Conservation (phyloP, 2,888 invertebrate species). For the Azorinus chamasolen region DNA sequence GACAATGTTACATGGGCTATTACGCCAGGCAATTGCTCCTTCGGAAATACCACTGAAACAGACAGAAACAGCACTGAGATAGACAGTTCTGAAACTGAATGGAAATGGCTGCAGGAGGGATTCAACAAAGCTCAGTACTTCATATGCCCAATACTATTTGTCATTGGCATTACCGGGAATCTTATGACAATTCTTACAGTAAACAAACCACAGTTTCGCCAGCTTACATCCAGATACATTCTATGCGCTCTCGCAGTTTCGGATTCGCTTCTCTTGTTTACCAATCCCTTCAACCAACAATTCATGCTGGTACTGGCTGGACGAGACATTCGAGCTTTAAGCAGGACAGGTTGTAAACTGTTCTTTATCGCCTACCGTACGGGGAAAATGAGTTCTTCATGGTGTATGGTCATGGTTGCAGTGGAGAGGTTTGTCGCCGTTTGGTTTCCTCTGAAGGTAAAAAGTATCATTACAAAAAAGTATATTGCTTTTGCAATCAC, state of each 20-base stretch:
- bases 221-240: constrained; percentile 15
- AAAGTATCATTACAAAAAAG: constrained; percentile 6
- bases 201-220: constrained; percentile 12
- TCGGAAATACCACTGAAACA: no score
- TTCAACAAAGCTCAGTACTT: constrained; percentile 16
- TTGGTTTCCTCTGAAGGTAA: constrained; percentile 19
- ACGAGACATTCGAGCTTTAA: constrained; percentile 23
- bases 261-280: constrained; percentile 23
- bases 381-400: constrained; percentile 27
- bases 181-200: constrained; percentile 13
- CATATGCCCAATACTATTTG: constrained; percentile 20
- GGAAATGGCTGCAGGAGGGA: constrained; percentile 14
- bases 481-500: not conserved
- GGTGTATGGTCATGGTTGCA: constrained; percentile 36
- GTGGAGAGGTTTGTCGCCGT: constrained; percentile 38
- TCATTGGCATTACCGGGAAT: constrained; percentile 28
- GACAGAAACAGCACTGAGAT: no score
- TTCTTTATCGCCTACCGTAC: constrained; percentile 37
- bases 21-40: no score
- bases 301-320: constrained; percentile 18
- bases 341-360: constrained; percentile 17
- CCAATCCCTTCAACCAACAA: constrained; percentile 36
- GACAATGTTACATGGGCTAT: no score
- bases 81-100: no score
- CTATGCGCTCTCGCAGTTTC: constrained; percentile 28